Conservation (phyloP, 2,797 vertebrate species). For the Rhynchotus rufescens region DNA sequence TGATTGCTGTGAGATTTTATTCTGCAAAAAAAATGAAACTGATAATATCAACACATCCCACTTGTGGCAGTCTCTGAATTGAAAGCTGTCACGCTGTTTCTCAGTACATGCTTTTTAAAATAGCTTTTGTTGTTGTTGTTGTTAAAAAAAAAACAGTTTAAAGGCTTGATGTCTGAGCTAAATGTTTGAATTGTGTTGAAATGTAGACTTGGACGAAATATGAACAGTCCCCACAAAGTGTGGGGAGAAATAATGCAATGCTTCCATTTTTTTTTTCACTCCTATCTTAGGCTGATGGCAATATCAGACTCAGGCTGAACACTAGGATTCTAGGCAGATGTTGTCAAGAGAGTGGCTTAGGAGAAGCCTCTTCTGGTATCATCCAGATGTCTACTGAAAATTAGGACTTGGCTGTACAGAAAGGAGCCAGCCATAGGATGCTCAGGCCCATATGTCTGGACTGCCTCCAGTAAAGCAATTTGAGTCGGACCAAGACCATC, state of each 20-base stretch:
- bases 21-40: conserved; percentile 4
- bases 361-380: background rate
- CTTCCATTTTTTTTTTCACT: background rate
- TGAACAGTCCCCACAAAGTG: background rate
- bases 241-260: background rate
- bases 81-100: conserved; percentile 48
- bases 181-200: background rate
- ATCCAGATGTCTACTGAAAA: background rate
- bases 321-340: background rate
- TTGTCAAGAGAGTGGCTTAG: background rate
- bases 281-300: background rate
- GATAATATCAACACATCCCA: conserved; percentile 46
- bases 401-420: background rate
- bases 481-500: background rate
- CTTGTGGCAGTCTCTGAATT: background rate
- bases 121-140: background rate
- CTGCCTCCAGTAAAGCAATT: background rate
- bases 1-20: conserved; percentile 38
- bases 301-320: background rate
- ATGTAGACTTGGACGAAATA: conserved; percentile 1
- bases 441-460: background rate
- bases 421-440: background rate
- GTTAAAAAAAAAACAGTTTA: conserved; percentile 6
- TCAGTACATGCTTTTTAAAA: conserved; percentile 47
- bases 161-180: conserved; percentile 12